Evolutionary conservation across 2,888 invertebrate genomes (phyloP), one percentile per base, ranked within the genome.

Genomic region (Sclerodermus sp.): DNA sequence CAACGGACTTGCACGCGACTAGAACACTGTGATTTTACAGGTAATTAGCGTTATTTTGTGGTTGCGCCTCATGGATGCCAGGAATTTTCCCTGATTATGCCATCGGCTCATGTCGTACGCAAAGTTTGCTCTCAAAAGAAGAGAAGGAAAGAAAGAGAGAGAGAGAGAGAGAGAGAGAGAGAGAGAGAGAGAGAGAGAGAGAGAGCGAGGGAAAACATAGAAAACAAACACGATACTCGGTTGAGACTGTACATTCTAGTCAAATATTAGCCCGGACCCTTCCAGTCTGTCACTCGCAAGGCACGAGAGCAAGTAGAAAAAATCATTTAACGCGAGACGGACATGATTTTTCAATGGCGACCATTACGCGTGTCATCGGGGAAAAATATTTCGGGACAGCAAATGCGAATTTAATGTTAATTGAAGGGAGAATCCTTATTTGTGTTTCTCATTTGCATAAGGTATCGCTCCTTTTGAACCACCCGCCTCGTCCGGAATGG

Each of bases 41-140:
- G 55, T 71, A 71, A 71, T 71, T 71, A 69, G 69, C 66, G 59
- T 62, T 43, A 56, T 55, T 53, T 57, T 55, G 55, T 48, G 62
- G 71, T 71, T 64, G 63, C 71, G 72, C 66, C 60, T 60, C 49
- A 46, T 69, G 69, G 66, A 59, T 62, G 62, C 54, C 58, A 62
- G 71, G 71, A 66, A 71, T 71, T 71, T 68, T 68, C 61, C 62
- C 55, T 34, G 34, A 34, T 4, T 34, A 4, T 12, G 34, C 10
- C n/a, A 12, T 13, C 34, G 34, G n/a, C n/a, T n/a, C n/a, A n/a
- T n/a, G n/a, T n/a, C n/a, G n/a, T n/a, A n/a, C n/a, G n/a, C n/a
- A n/a, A n/a, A n/a, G n/a, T n/a, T n/a, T n/a, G n/a, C n/a, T n/a
- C n/a, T n/a, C n/a, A n/a, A n/a, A n/a, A n/a, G n/a, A n/a, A n/a